These are phyloP conservation scores for Caenorhabditis afra DNA, from an alignment of 2,888 invertebrate species.

Conservation along the genomic window DNA sequence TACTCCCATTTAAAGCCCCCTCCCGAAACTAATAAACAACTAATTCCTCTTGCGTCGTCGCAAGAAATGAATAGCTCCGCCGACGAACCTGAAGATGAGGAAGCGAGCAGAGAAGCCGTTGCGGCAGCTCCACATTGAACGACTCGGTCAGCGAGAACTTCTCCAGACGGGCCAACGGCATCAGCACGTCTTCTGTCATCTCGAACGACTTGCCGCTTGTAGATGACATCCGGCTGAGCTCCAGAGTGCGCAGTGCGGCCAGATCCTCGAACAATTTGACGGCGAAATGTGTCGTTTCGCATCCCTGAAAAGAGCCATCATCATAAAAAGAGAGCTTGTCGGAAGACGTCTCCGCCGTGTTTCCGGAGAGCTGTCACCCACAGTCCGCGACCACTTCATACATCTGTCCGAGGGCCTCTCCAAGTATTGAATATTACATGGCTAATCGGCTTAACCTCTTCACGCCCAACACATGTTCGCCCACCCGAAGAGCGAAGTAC, in stretches of 20 bases:
- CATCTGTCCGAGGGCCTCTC: slow-evolving; percentile 32
- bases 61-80: not conserved
- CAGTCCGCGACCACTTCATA: slow-evolving; percentile 40
- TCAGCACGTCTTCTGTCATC: slow-evolving; percentile 47
- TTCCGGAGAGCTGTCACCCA: not conserved
- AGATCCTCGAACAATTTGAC: slow-evolving; percentile 58
- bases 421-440: slow-evolving; percentile 57
- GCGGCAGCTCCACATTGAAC: slow-evolving; percentile 41
- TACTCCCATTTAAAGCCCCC: slow-evolving; percentile 42
- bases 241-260: slow-evolving; percentile 51
- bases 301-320: slow-evolving; percentile 60
- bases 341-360: slow-evolving; percentile 7
- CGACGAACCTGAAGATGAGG: slow-evolving; percentile 60
- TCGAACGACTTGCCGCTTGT: slow-evolving; percentile 21
- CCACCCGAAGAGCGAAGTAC: not conserved
- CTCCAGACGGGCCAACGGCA: slow-evolving; percentile 59
- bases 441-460: slow-evolving; percentile 56
- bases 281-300: slow-evolving; percentile 49
- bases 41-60: slow-evolving; percentile 28
- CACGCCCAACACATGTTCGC: slow-evolving; percentile 45
- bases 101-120: slow-evolving; percentile 47
- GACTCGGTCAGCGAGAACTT: slow-evolving; percentile 63
- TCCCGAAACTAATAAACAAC: slow-evolving; percentile 48
- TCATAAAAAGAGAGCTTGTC: slow-evolving; percentile 2
- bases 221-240: slow-evolving; percentile 34